Evolutionary conservation across 2,888 invertebrate genomes (phyloP).

Genomic region (Ormyrus rosae): DNA sequence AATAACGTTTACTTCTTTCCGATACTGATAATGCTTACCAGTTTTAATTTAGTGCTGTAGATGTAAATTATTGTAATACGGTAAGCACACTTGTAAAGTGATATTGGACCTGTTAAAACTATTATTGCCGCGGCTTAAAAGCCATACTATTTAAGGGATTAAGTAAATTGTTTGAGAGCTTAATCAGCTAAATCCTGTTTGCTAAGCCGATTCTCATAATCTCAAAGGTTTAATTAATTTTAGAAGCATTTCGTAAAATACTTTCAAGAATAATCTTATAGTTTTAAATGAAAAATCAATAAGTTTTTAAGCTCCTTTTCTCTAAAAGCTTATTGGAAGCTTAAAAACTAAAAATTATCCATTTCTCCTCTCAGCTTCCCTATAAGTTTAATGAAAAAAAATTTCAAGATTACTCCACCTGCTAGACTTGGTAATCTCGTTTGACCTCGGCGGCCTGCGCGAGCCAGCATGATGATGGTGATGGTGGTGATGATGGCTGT

Average conservation of each 20-base stretch:
- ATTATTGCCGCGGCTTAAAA: background rate
- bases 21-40: background rate
- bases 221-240: background rate
- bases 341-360: no score
- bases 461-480: constrained; percentile 66
- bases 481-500: constrained; percentile 47
- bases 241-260: background rate
- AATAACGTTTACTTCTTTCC: no score
- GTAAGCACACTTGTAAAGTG: no score
- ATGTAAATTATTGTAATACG: background rate
- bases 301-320: no score
- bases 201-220: constrained; percentile 7
- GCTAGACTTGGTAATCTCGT: constrained; percentile 70
- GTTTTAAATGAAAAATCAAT: no score
- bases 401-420: constrained; percentile 15
- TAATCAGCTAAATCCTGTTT: constrained; percentile 19
- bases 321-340: no score
- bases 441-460: constrained; percentile 63
- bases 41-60: background rate
- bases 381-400: no score
- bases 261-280: no score
- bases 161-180: background rate
- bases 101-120: background rate
- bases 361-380: no score
- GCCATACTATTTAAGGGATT: constrained; percentile 22